phyloP scores from a whole-genome alignment of 2,888 invertebrate genomes.

The Hymenopus coronatus region DNA sequence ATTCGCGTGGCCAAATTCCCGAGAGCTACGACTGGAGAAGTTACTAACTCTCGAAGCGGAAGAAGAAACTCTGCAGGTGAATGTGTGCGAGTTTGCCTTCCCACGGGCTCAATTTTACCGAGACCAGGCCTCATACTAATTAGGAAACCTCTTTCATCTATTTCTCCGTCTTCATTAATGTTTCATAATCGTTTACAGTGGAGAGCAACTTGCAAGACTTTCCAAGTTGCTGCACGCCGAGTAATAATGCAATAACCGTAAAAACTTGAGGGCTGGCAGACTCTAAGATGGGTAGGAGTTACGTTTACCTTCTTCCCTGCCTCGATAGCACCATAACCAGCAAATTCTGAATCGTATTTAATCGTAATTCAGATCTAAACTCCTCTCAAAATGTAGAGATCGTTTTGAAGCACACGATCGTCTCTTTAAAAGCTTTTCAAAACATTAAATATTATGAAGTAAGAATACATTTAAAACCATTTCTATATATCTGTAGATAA shows the following conservation, averaged over 20 bases:
- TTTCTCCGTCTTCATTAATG: conserved; percentile 11
- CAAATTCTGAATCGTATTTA: not conserved
- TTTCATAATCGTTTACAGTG: conserved; percentile 8
- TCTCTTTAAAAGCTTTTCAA: no score
- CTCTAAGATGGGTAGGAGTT: not conserved
- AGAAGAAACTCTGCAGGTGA: not conserved
- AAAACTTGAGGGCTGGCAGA: not conserved
- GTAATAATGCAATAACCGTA: not conserved
- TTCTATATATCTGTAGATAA: no score
- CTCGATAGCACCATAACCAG: not conserved
- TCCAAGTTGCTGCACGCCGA: not conserved
- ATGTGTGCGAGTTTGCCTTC: not conserved
- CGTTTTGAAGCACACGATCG: no score
- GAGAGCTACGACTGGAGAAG: not conserved
- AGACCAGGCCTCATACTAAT: not conserved
- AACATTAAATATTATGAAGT: no score
- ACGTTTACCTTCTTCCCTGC: not conserved
- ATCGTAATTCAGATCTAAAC: not conserved
- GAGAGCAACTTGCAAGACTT: not conserved
- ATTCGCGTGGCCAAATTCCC: not conserved
- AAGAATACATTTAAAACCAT: no score
- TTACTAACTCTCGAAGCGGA: not conserved
- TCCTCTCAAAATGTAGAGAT: not conserved
- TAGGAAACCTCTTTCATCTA: conserved; percentile 13
- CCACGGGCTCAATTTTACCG: not conserved